Evolutionary conservation across 2,888 invertebrate species (phyloP), one percentile per base, ranked within the genome.

Genomic region (Drosophila bunnanda): DNA sequence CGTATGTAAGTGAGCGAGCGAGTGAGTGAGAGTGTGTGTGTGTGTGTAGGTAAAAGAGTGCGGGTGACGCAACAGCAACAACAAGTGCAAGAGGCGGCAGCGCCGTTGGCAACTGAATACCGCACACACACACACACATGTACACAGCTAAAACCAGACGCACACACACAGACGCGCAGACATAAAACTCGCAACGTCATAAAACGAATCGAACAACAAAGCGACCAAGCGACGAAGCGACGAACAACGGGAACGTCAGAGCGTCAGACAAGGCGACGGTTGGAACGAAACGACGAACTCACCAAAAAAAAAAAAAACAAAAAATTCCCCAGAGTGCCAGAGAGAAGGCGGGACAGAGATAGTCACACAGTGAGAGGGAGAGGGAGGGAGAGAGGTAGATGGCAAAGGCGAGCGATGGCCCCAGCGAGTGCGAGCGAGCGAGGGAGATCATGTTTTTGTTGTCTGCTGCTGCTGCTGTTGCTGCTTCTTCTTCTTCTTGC

Each of bases 1-100:
- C 66, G 50, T 54, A 48, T 28, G 66, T 46, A 41, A n/a, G n/a
- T n/a, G n/a, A n/a, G n/a, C n/a, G n/a, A n/a, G n/a, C n/a, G n/a
- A n/a, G n/a, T n/a, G n/a, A n/a, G n/a, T n/a, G n/a, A n/a, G n/a
- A 41, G 66, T 55, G 65, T 52, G 32, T 30, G 38, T 28, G 28
- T 30, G 50, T 32, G 55, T 55, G 59, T 60, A 22, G 59, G 59
- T 60, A 56, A 66, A 55, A 56, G 72, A 67, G 82, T 67, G 82
- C 82, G 83, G 83, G 88, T 83, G 83, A 83, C 83, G 88, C 83
- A 83, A 85, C 88, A 88, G 86, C 85, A 83, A 85, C 84, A 84
- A 82, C 88, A 84, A 84, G 84, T 84, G 84, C 86, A 88, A 76
- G 83, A 76, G 83, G 58, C 44, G 67, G 77, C 84, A 78, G 82